Percentiles rank a stretch among this genome's conserved stretches.
Conservation (phyloP, 2,888 invertebrate genomes). For the Tribolium freemani region DNA sequence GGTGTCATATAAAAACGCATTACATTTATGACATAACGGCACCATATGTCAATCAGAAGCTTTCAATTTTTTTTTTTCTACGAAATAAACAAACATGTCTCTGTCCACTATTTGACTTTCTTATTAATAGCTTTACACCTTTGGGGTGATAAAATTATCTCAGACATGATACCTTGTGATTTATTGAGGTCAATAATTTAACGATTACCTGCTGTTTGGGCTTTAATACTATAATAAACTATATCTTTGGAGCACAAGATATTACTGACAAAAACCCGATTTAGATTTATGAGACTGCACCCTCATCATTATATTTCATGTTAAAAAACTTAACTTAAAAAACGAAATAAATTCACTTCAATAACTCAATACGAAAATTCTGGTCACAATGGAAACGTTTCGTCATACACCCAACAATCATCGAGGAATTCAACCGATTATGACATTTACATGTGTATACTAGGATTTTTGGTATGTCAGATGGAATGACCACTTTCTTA, state of each 20-base stretch:
- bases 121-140: conserved; percentile 18
- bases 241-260: conserved; percentile 1
- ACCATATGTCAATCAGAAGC: conserved; percentile 7
- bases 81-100: background rate
- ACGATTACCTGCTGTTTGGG: conserved; percentile 27
- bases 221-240: conserved; percentile 14
- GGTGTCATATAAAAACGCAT: background rate
- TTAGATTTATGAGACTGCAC: conserved; percentile 22
- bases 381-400: background rate
- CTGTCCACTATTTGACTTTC: background rate
- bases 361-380: background rate
- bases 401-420: background rate
- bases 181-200: conserved; percentile 20
- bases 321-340: conserved; percentile 2
- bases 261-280: conserved; percentile 19
- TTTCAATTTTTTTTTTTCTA: background rate
- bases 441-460: conserved; percentile 7
- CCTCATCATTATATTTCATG: conserved; percentile 15
- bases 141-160: conserved; percentile 10
- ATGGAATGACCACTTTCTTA: background rate
- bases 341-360: background rate
- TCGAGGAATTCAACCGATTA: conserved; percentile 7
- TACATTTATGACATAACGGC: conserved; percentile 6
- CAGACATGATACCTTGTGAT: conserved; percentile 8
- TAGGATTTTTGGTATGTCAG: background rate